Conservation (phyloP, 2,888 invertebrate species). For the Chymomyza amoena region DNA sequence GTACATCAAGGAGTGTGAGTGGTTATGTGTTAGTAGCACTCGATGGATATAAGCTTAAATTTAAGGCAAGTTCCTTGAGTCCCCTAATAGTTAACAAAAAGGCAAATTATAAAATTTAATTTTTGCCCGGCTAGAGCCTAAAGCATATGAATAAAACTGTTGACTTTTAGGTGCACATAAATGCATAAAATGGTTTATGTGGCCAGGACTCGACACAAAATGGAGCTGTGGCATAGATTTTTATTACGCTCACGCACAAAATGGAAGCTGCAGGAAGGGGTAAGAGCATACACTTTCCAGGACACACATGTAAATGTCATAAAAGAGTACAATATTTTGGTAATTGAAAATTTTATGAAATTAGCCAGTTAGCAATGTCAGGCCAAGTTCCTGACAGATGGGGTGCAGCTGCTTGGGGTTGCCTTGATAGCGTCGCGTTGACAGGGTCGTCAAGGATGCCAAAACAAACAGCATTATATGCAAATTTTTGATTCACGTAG, state of each 20-base stretch:
- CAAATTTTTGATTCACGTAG: conserved; percentile 49
- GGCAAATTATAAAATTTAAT: conserved; percentile 21
- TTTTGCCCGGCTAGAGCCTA: neutral
- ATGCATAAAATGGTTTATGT: conserved; percentile 22
- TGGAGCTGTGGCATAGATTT: conserved; percentile 17
- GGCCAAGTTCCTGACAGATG: neutral
- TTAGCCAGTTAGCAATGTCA: conserved; percentile 43
- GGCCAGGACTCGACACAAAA: neutral
- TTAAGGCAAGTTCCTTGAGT: neutral
- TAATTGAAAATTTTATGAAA: conserved; percentile 66
- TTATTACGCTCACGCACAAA: conserved; percentile 35
- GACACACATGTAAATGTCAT: conserved; percentile 27
- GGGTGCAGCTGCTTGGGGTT: conserved; percentile 2
- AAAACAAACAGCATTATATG: conserved; percentile 75
- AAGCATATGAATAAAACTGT: conserved; percentile 5
- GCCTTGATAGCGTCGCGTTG: conserved; percentile 40
- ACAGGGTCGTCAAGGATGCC: conserved; percentile 74
- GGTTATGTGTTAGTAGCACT: too few species aligned
- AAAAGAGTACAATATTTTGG: conserved; percentile 56
- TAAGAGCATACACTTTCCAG: neutral
- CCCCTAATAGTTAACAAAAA: neutral
- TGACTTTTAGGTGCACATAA: conserved; percentile 38
- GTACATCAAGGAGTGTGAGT: too few species aligned
- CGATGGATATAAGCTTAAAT: too few species aligned
- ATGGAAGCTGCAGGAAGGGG: neutral